phyloP scores from a whole-genome alignment of 1,140 invertebrate genomes.

The Rhopalosiphum maidis region DNA sequence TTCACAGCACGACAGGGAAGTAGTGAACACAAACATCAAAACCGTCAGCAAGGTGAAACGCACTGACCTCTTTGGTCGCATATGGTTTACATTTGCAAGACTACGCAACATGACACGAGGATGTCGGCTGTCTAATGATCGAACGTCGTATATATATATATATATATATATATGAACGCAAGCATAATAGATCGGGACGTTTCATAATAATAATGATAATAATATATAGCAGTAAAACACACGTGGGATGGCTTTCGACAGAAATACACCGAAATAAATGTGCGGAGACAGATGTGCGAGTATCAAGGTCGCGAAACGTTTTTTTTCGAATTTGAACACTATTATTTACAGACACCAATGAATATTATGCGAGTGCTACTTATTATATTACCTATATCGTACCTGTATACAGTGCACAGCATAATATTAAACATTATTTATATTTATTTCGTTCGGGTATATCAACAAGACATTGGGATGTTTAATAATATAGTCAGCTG shows the following conservation, averaged over 20 bases:
- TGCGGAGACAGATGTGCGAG: slow-evolving; percentile 12
- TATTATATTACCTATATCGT: not conserved
- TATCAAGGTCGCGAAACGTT: not conserved
- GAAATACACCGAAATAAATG: slow-evolving; percentile 16
- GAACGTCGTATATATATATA: too few relatives aligned
- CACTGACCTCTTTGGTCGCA: not conserved
- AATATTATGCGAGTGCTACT: not conserved
- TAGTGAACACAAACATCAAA: not conserved
- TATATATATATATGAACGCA: too few relatives aligned
- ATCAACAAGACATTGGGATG: not conserved
- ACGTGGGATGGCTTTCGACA: not conserved
- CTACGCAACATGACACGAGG: slow-evolving; percentile 20
- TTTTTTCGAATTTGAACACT: not conserved
- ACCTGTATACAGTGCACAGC: too few relatives aligned
- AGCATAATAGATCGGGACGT: not conserved
- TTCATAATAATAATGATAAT: not conserved
- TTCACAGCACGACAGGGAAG: not conserved
- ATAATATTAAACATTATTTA: not conserved
- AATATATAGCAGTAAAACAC: not conserved
- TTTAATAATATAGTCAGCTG: not conserved
- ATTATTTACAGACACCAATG: not conserved
- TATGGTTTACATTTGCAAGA: slow-evolving; percentile 24
- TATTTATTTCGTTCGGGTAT: not conserved
- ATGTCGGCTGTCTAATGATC: slow-evolving; percentile 34
- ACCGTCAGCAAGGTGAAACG: not conserved